Evolutionary conservation across 2,888 invertebrate species (phyloP).

Genomic region (Synanthedon andrenaeformis): DNA sequence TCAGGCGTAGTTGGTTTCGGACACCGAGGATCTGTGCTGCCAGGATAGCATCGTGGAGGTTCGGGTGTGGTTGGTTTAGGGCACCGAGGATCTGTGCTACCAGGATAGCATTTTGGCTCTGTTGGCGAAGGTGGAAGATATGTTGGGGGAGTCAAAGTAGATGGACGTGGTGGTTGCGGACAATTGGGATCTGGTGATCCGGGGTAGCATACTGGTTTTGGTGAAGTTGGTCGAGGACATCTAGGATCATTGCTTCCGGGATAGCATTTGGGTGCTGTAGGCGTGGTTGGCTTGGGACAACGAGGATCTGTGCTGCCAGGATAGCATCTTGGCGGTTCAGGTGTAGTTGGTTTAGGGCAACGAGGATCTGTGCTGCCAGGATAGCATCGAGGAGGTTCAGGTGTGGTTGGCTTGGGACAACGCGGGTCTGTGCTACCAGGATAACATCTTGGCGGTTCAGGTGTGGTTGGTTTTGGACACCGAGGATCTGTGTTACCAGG

Average conservation of each 20-base stretch:
- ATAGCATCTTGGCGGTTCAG: slow-evolving; percentile 18
- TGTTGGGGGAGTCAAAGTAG: slow-evolving; percentile 15
- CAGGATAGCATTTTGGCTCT: slow-evolving; percentile 20
- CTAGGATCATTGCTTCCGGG: slow-evolving; percentile 27
- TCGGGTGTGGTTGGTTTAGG: slow-evolving; percentile 20
- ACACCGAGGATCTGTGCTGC: slow-evolving; percentile 29
- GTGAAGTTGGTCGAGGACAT: slow-evolving; percentile 22
- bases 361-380: slow-evolving; percentile 10
- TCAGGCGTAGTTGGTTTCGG: slow-evolving; percentile 20
- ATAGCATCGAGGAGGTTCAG: slow-evolving; percentile 9
- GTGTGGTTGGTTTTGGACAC: slow-evolving; percentile 14
- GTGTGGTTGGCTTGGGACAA: slow-evolving; percentile 16
- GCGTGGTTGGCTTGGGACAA: slow-evolving; percentile 16
- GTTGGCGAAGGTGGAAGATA: slow-evolving; percentile 21
- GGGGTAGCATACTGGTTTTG: slow-evolving; percentile 13
- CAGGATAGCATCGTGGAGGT: slow-evolving; percentile 25
- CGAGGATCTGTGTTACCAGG: slow-evolving; percentile 20
- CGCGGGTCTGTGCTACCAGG: slow-evolving; percentile 17
- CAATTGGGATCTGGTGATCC: slow-evolving; percentile 29
- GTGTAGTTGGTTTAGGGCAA: slow-evolving; percentile 12
- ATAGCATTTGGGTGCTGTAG: slow-evolving; percentile 6
- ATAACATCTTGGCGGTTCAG: slow-evolving; percentile 14
- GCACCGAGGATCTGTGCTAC: slow-evolving; percentile 28
- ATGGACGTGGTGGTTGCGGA: slow-evolving; percentile 18
- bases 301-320: slow-evolving; percentile 24